phyloP scores from a whole-genome alignment of 2,888 invertebrate species.

The Lysandra coridon region DNA sequence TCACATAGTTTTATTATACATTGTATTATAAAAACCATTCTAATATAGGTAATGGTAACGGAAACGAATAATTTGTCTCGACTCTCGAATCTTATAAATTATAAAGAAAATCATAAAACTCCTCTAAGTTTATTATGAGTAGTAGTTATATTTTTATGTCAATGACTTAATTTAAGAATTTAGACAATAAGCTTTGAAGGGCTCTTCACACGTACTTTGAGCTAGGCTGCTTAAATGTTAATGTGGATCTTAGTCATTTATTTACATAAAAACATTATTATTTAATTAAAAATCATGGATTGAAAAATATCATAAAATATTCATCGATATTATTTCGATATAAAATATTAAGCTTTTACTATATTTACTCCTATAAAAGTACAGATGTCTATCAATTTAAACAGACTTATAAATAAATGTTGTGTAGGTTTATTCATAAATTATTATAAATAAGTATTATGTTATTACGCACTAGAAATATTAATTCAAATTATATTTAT shows the following conservation, averaged over 20 bases:
- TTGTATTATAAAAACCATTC: no score
- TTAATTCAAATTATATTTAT: background rate
- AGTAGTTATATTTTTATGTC: background rate
- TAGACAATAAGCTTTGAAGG: constrained; percentile 11
- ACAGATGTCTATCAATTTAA: constrained; percentile 5
- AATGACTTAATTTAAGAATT: constrained; percentile 10
- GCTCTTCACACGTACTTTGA: background rate
- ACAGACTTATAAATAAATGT: constrained; percentile 4
- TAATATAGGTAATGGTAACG: background rate
- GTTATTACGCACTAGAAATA: constrained; percentile 9
- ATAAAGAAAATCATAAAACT: background rate
- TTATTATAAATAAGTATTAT: background rate
- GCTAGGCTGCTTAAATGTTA: background rate
- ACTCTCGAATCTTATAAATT: background rate
- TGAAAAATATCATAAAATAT: background rate
- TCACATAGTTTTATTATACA: no score
- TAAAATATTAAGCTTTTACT: background rate
- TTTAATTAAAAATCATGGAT: background rate
- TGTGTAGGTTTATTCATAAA: constrained; percentile 18
- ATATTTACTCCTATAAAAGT: background rate
- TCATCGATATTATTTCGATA: constrained; percentile 4
- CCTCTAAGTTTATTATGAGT: background rate
- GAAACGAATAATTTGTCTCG: no score
- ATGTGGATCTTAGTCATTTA: background rate
- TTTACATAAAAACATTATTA: background rate